Evolutionary conservation across 2,888 invertebrate genomes (phyloP).

Genomic region (Tipula confusa): DNA sequence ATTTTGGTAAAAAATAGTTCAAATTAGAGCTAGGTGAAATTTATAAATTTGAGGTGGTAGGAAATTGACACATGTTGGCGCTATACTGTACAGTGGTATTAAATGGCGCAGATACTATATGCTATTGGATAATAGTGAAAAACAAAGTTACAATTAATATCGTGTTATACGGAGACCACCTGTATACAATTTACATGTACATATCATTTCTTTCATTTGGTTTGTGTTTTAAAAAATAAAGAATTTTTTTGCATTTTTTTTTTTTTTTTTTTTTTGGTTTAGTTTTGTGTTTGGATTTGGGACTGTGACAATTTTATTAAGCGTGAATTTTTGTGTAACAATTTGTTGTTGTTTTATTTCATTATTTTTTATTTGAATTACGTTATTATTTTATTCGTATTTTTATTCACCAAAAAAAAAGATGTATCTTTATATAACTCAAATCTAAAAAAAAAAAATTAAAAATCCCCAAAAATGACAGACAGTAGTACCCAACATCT

Average conservation of each 20-base stretch:
- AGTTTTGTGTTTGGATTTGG: neutral
- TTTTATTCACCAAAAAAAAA: neutral
- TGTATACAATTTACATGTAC: neutral
- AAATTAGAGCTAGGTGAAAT: too few species aligned
- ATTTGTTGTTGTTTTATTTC: neutral
- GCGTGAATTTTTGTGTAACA: neutral
- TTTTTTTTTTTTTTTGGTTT: neutral
- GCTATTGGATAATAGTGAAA: too few species aligned
- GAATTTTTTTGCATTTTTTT: too few species aligned
- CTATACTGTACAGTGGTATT: too few species aligned
- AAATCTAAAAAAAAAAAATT: neutral
- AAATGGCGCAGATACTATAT: too few species aligned
- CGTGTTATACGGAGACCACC: too few species aligned
- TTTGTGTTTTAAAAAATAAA: neutral
- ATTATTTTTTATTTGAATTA: constrained; percentile 7
- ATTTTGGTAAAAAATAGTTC: too few species aligned
- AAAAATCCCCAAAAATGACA: neutral
- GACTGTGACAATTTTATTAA: constrained; percentile 20
- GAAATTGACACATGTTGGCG: too few species aligned
- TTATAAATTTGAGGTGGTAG: too few species aligned
- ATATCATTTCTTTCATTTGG: neutral
- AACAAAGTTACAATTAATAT: too few species aligned
- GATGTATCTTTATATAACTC: neutral
- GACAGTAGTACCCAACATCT: neutral
- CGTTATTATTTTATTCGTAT: neutral